Percentiles rank a stretch among this genome's conserved stretches.
phyloP scores from a whole-genome alignment of 2,888 invertebrate genomes.

The Alloscopus bannaensis region DNA sequence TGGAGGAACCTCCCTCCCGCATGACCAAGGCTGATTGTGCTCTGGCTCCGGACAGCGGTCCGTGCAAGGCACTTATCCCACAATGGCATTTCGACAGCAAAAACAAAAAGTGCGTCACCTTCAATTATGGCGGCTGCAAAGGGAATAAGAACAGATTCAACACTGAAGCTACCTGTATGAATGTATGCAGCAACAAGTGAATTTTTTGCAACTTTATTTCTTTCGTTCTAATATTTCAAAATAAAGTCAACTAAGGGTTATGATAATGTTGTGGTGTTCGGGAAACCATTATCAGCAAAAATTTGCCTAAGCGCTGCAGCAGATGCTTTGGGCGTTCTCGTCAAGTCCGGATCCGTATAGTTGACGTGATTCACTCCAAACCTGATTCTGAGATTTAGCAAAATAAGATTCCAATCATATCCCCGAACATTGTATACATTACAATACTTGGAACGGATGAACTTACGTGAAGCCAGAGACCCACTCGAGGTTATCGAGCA shows the following conservation, averaged over 20 bases:
- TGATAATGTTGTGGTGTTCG: neutral
- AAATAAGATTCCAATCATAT: slow-evolving; percentile 1
- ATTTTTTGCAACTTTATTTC: neutral
- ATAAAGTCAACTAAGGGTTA: neutral
- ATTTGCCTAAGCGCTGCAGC: slow-evolving; percentile 44
- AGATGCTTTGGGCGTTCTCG: slow-evolving; percentile 55
- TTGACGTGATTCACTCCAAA: slow-evolving; percentile 65
- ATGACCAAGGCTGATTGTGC: slow-evolving; percentile 81
- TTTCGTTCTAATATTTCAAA: neutral
- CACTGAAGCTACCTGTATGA: slow-evolving; percentile 86
- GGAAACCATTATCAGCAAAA: slow-evolving; percentile 66
- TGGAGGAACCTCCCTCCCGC: neutral
- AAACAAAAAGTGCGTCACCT: slow-evolving; percentile 82
- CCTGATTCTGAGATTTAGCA: slow-evolving; percentile 35
- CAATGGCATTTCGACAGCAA: slow-evolving; percentile 87
- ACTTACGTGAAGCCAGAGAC: slow-evolving; percentile 55
- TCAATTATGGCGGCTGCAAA: slow-evolving; percentile 91
- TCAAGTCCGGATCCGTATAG: slow-evolving; percentile 57
- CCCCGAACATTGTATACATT: neutral
- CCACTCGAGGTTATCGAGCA: slow-evolving; percentile 71
- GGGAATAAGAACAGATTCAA: slow-evolving; percentile 90
- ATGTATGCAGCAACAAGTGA: slow-evolving; percentile 79
- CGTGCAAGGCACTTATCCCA: slow-evolving; percentile 86
- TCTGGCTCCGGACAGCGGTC: slow-evolving; percentile 84
- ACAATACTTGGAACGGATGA: too few species aligned